Evolutionary conservation across 2,113 vertebrate genomes (phyloP).

Genomic region (Mesembrinibis cayennensis): DNA sequence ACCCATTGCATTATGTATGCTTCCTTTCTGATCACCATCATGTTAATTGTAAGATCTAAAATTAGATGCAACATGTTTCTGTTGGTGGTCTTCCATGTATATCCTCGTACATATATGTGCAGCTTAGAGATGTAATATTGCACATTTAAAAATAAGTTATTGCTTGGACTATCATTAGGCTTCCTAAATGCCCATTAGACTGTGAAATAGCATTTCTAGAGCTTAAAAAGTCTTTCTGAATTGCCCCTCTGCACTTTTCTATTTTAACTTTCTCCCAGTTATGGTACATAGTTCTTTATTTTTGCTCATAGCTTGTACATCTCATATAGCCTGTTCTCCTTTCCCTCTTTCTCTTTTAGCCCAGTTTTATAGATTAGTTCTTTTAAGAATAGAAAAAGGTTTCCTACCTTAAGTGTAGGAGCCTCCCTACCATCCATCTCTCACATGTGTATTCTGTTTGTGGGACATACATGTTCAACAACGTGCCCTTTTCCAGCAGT

Average conservation of each 20-base stretch:
- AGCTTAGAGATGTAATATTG: background rate
- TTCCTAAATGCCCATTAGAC: background rate
- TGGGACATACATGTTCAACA: background rate
- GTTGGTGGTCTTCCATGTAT: background rate
- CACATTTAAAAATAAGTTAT: background rate
- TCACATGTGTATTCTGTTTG: background rate
- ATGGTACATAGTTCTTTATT: background rate
- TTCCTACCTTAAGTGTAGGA: background rate
- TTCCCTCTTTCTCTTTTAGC: background rate
- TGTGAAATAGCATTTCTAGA: background rate
- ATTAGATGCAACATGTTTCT: background rate
- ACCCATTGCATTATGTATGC: background rate
- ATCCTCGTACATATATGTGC: background rate
- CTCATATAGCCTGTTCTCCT: background rate
- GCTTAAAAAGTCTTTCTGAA: background rate
- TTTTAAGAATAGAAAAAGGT: background rate
- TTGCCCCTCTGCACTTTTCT: background rate
- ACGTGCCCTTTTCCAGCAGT: accelerated
- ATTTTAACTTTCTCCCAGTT: background rate
- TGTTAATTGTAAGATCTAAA: background rate
- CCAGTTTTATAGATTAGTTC: background rate
- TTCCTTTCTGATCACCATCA: background rate
- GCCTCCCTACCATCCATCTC: background rate
- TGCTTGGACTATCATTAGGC: background rate
- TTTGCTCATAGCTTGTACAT: background rate